Percentiles rank a stretch among this genome's conserved stretches.
phyloP scores from a whole-genome alignment of 23 tunicate genomes.

The Ciona savignyi region DNA sequence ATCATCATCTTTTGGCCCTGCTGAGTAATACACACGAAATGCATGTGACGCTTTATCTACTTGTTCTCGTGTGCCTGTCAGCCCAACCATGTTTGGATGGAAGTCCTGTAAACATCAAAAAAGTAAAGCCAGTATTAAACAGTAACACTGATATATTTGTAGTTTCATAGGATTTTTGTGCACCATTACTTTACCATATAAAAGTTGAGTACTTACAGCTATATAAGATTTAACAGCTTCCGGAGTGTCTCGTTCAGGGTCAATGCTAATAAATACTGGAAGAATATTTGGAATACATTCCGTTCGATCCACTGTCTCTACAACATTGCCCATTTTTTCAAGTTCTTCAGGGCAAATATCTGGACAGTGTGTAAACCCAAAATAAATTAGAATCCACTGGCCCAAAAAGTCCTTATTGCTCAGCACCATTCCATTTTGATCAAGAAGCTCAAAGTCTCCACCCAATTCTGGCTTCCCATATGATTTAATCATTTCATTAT shows the following conservation, averaged over 20 bases:
- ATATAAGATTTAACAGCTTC: slow-evolving; percentile 72
- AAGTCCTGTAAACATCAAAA: slow-evolving; percentile 58
- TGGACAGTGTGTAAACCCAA: no score
- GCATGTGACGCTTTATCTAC: slow-evolving; percentile 76
- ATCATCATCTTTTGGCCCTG: slow-evolving; percentile 67
- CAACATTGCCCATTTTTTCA: slow-evolving; percentile 75
- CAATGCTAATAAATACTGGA: slow-evolving; percentile 89
- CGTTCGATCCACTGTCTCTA: slow-evolving; percentile 53
- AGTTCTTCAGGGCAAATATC: no score
- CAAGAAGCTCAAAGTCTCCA: slow-evolving; percentile 64
- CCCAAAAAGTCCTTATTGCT: slow-evolving; percentile 71
- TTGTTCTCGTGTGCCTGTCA: slow-evolving; percentile 77
- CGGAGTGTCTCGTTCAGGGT: slow-evolving; percentile 80
- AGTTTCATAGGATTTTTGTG: no score
- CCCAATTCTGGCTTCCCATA: slow-evolving; percentile 70
- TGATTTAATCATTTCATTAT: slow-evolving; percentile 31
- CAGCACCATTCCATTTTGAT: slow-evolving; percentile 42
- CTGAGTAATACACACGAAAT: slow-evolving; percentile 78
- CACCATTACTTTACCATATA: no score
- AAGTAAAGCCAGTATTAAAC: no score
- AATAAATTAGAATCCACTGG: slow-evolving; percentile 78
- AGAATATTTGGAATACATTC: slow-evolving; percentile 17
- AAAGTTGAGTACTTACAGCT: slow-evolving; percentile 9
- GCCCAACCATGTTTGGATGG: slow-evolving; percentile 67
- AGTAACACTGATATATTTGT: no score